Base-by-base conservation (phyloP, 2,113 vertebrate genomes). In the Etheostoma cragini region DNA sequence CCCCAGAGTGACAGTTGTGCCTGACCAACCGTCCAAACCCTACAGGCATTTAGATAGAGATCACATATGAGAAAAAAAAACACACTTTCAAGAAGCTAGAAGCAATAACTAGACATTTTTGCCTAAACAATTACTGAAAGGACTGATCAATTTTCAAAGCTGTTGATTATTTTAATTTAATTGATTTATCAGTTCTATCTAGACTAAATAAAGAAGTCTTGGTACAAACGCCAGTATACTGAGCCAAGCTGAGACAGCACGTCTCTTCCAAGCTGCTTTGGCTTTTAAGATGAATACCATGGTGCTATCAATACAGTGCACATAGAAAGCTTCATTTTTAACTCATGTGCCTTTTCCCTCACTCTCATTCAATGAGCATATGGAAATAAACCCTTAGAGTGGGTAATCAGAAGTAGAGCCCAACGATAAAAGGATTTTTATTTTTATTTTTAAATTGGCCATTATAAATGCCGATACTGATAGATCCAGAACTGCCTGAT, bases 351-450 rank as follows among this genome's bases (percentile, higher is more conserved):
- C 72, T 57, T 76, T 74, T 63, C 46, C 67, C 33, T 47, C 30
- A 12, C 77, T 67, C 60, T 72, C 24, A 52, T 52, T 77, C 78
- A 87, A 72, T 65, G 72, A 79, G 82, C 21, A 4, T n/a, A 62
- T 71, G 72, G 72, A 88, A 87, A 88, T 79, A 89, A 89, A 83
- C 74, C 76, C 8, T 15, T 70, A 60, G 64, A 60, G 67, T 74
- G 69, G 16, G 65, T 68, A 82, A 85, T 87, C 76, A 67, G 77
- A 72, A 30, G 57, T 30, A 4, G 30, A 30, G 30, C 30, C 30
- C 30, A 4, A 30, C 30, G 30, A 30, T 30, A 4, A 26, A 30
- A 30, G 30, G 30, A 30, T 4, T 30, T 30, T n/a, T n/a, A n/a
- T n/a, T n/a, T n/a, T n/a, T n/a, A n/a, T n/a, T n/a, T n/a, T n/a